A percentile compares a stretch with the other conserved stretches of the same genome.
Evolutionary conservation across 2,888 invertebrate genomes (phyloP).

Genomic region (Xestobium rufovillosum): DNA sequence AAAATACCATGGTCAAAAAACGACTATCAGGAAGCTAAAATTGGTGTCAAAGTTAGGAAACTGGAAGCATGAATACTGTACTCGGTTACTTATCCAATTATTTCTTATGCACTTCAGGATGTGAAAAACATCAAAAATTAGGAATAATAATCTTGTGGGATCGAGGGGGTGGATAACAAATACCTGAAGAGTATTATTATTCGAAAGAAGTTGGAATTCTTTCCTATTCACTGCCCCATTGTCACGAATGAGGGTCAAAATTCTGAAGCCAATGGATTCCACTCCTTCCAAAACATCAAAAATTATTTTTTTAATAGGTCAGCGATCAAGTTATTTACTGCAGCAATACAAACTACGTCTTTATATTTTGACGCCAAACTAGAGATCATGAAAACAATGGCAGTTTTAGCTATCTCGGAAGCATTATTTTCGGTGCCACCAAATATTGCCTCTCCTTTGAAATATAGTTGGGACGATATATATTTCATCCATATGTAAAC

Average conservation of each 20-base stretch:
- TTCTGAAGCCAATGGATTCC: constrained; percentile 1
- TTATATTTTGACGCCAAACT: background rate
- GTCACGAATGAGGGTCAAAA: constrained; percentile 3
- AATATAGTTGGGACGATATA: constrained; percentile 2
- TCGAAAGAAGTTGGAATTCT: constrained; percentile 1
- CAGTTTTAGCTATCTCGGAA: constrained; percentile 4
- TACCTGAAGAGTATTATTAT: constrained; percentile 1
- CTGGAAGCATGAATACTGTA: too few relatives aligned
- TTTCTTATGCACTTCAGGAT: too few relatives aligned
- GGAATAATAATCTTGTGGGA: too few relatives aligned
- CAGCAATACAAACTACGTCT: constrained; percentile 2
- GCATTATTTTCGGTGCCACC: constrained; percentile 3
- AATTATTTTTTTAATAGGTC: constrained; percentile 1
- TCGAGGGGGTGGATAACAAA: constrained; percentile 4
- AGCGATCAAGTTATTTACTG: constrained; percentile 3
- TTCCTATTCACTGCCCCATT: constrained; percentile 2
- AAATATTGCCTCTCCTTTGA: constrained; percentile 2
- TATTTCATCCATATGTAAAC: constrained; percentile 2
- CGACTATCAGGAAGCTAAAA: too few relatives aligned
- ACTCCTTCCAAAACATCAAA: constrained; percentile 1
- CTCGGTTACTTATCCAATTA: too few relatives aligned
- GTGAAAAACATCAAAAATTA: too few relatives aligned
- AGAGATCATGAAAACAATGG: constrained; percentile 1
- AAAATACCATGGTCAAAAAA: too few relatives aligned
- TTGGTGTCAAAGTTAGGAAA: too few relatives aligned